These are phyloP conservation scores for Himalopsyche kuldschensis DNA, from an alignment of 2,888 invertebrate species.

Conservation along the genomic window DNA sequence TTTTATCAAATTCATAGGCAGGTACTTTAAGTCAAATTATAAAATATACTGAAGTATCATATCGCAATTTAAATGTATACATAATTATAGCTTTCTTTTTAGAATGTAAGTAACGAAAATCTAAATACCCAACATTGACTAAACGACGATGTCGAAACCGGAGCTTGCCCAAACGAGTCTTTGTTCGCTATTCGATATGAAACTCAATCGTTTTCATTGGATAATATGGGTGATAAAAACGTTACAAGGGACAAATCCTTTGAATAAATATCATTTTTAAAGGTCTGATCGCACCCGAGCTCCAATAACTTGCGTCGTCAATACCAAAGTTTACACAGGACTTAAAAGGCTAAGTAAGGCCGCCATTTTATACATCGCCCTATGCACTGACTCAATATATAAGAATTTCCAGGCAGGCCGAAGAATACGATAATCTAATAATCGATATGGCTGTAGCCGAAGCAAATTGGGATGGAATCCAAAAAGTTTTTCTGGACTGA, in stretches of 20 bases:
- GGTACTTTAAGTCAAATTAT: no score
- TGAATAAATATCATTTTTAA: background rate
- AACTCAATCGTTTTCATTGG: background rate
- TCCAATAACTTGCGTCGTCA: background rate
- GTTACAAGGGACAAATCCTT: background rate
- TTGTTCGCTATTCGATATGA: background rate
- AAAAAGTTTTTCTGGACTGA: background rate
- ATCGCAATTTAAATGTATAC: no score
- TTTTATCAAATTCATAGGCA: no score
- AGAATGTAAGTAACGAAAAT: no score
- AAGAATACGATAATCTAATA: constrained; percentile 25
- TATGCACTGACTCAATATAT: background rate
- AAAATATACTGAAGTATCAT: no score
- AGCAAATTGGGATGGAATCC: background rate
- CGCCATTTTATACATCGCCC: background rate
- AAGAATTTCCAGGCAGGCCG: constrained; percentile 11
- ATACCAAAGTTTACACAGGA: background rate
- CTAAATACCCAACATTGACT: background rate
- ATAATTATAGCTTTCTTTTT: no score
- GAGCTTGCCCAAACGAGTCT: background rate
- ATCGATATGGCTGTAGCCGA: constrained; percentile 17
- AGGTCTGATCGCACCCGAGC: background rate
- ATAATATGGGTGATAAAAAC: background rate
- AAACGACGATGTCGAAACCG: background rate
- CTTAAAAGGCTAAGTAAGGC: background rate